Percentiles rank a stretch among this genome's conserved stretches.
phyloP scores from a whole-genome alignment of 1,140 invertebrate species.

The Drosophila nigromelanica region DNA sequence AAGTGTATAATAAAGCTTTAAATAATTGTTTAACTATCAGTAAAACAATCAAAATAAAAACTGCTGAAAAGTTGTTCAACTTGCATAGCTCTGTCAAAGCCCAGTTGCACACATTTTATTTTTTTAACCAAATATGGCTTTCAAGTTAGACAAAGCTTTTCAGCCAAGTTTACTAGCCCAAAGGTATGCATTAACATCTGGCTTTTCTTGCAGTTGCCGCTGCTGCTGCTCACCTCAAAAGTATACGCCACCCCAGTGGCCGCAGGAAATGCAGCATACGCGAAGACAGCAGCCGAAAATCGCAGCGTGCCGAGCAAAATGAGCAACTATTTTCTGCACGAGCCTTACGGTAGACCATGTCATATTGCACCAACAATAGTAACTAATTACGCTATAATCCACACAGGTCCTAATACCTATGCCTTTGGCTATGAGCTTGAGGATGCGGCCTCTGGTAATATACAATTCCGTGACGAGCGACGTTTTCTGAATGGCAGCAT shows the following conservation, averaged over 20 bases:
- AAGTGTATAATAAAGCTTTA: too few relatives aligned
- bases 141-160: not conserved
- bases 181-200: slow-evolving; percentile 25
- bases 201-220: slow-evolving; percentile 6
- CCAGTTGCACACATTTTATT: not conserved
- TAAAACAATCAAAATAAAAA: too few relatives aligned
- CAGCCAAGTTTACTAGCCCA: not conserved
- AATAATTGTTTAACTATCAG: too few relatives aligned
- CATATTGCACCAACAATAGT: not conserved
- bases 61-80: too few relatives aligned
- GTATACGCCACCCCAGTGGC: slow-evolving; percentile 53
- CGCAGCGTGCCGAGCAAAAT: slow-evolving; percentile 32
- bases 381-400: not conserved
- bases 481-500: slow-evolving; percentile 88
- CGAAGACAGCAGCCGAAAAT: slow-evolving; percentile 31
- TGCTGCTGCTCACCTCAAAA: slow-evolving; percentile 63
- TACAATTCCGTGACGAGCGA: slow-evolving; percentile 88
- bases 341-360: slow-evolving; percentile 71
- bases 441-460: slow-evolving; percentile 86
- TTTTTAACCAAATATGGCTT: not conserved
- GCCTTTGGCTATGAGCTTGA: slow-evolving; percentile 88
- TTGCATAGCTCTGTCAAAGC: not conserved
- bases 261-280: slow-evolving; percentile 40
- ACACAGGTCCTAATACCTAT: slow-evolving; percentile 86
- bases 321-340: slow-evolving; percentile 68